phyloP scores from a whole-genome alignment of 2,113 vertebrate genomes.

The Cyprinodon variegatus region DNA sequence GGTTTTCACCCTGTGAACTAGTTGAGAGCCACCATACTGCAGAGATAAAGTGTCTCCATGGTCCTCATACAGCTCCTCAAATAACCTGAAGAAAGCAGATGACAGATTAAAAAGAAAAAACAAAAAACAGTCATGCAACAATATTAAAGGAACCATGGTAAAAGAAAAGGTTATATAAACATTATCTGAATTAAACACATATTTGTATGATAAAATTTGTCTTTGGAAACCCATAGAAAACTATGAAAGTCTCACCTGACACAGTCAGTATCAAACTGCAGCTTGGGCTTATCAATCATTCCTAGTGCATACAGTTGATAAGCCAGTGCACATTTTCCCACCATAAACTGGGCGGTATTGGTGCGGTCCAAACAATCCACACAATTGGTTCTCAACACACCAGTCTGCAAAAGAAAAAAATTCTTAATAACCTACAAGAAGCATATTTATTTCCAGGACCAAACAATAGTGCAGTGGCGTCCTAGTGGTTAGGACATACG shows the following conservation, averaged over 20 bases:
- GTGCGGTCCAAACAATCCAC: slow-evolving; percentile 97
- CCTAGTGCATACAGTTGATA: slow-evolving; percentile 96
- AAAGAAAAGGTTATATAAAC: background rate
- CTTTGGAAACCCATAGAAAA: background rate
- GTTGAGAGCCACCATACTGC: slow-evolving; percentile 96
- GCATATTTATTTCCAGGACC: background rate
- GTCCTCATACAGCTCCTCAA: slow-evolving; percentile 98
- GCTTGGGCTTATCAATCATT: slow-evolving; percentile 94
- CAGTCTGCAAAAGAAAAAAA: slow-evolving; percentile 81
- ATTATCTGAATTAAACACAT: background rate
- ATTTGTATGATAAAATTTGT: background rate
- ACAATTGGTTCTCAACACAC: slow-evolving; percentile 94
- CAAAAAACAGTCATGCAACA: background rate
- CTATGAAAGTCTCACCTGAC: slow-evolving; percentile 82
- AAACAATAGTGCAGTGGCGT: no score
- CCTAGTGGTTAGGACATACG: no score
- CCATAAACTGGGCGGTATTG: slow-evolving; percentile 98
- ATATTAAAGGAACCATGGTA: background rate
- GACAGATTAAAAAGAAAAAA: background rate
- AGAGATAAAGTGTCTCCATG: slow-evolving; percentile 97
- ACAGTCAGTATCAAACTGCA: slow-evolving; percentile 96
- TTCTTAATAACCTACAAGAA: background rate
- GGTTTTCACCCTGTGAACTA: slow-evolving; percentile 97
- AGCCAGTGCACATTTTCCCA: slow-evolving; percentile 96
- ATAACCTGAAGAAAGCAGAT: slow-evolving; percentile 81